Base-by-base conservation (phyloP, 2,113 vertebrate genomes). In the Trogon melanurus region DNA sequence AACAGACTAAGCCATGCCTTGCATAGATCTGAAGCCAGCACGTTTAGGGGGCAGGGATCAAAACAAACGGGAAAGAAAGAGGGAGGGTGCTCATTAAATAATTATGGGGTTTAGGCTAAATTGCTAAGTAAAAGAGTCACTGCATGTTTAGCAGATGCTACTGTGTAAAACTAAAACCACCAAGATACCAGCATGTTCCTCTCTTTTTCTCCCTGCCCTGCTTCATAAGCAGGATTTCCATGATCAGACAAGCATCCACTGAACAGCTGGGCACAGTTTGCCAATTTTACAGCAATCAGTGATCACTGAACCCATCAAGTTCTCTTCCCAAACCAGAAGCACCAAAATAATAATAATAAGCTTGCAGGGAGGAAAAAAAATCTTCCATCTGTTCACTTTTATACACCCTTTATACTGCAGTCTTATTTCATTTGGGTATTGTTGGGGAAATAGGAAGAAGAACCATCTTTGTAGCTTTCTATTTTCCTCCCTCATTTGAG, bases 371-470 rank as follows among this genome's bases (percentile, higher is more conserved):
- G 89, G 53, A 97, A 93, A 93, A 97, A 96, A 95, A 92, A 72
- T 88, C 86, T 95, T 96, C 96, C 97, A 98, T 98, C 96, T 98
- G 98, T 95, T 97, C 91, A 96, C 89, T 89, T 91, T 97, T 87
- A 79, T 58, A 69, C 11, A 74, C 21, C 8, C 51, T 86, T 96
- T 71, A 56, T 10, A 81, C 18, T 51, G 45, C 38, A 90, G 13
- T 25, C 84, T 80, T 87, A 36, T n/a, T 92, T 70, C 3, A 1
- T 73, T 62, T 32, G 21, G 16, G 18, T 53, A 66, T 56, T 80
- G 41, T 61, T 38, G 4, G n/a, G 41, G 23, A 96, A 88, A 22
- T 13, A 91, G 47, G 15, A 81, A 54, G 22, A 91, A 84, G 36
- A 85, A 83, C 57, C 5, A 70, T 17, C n/a, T 91, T 78, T 11